Percentiles rank a stretch among this genome's conserved stretches.
These are phyloP conservation scores for Heliocidaris tuberculata DNA, from an alignment of 35 echinoderm and acorn worm species.

Conservation along the genomic window DNA sequence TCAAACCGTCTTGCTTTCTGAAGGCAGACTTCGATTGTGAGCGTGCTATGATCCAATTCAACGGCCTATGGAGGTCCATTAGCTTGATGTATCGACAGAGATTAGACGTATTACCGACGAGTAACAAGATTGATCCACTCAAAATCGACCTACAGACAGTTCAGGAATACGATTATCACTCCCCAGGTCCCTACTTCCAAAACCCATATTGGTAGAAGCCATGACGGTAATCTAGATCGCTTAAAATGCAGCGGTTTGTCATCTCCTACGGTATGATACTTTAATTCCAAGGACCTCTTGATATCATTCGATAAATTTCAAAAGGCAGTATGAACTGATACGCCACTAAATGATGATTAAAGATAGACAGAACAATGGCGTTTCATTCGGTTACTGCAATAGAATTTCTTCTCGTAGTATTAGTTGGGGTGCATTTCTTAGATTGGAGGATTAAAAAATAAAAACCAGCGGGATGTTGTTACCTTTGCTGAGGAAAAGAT, in stretches of 20 bases:
- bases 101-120: neutral
- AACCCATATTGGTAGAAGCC: neutral
- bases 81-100: constrained; percentile 9
- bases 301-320: neutral
- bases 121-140: constrained; percentile 4
- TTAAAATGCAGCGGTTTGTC: neutral
- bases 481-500: neutral
- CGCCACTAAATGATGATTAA: too few species aligned
- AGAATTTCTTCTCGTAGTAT: neutral
- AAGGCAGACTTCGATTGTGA: neutral
- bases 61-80: neutral
- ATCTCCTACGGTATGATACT: neutral
- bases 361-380: neutral
- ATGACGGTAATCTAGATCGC: neutral
- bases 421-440: neutral
- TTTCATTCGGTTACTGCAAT: neutral
- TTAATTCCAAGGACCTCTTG: neutral
- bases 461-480: neutral
- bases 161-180: constrained; percentile 3
- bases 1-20: neutral
- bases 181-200: neutral
- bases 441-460: neutral
- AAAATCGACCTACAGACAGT: neutral
- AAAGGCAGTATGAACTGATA: neutral
- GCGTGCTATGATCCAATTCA: neutral